A percentile compares a stretch with the other conserved stretches of the same genome.
Conservation (phyloP, 2,888 invertebrate genomes). For the Nebria salina region DNA sequence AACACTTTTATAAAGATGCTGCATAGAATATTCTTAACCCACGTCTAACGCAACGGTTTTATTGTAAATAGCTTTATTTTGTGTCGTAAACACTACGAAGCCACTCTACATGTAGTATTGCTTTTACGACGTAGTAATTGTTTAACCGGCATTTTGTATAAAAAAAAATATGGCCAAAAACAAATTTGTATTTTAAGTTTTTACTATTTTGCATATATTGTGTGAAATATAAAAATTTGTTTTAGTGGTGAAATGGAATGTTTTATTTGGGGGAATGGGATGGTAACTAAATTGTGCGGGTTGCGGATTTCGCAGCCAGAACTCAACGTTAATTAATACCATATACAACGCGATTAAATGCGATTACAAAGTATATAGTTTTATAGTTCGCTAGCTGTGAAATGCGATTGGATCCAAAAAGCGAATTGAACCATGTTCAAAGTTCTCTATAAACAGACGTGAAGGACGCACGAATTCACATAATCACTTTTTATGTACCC, state of each 20-base stretch:
- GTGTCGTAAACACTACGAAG: background rate
- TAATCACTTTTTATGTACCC: background rate
- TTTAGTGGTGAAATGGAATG: background rate
- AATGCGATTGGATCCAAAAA: constrained; percentile 24
- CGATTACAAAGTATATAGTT: constrained; percentile 23
- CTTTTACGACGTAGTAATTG: background rate
- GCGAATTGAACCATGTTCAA: background rate
- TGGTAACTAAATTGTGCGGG: background rate
- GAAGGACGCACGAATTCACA: background rate
- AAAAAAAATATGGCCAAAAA: no score
- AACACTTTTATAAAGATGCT: background rate
- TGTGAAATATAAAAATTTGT: no score
- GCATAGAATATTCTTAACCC: no score
- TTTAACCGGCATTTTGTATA: background rate
- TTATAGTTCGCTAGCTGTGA: constrained; percentile 29
- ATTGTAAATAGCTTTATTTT: background rate
- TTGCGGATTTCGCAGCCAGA: background rate
- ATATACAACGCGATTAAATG: background rate
- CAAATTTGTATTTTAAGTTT: no score
- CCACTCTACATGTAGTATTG: background rate
- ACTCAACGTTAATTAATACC: constrained; percentile 21
- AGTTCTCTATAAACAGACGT: background rate
- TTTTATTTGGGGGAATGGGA: background rate
- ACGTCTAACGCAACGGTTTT: background rate
- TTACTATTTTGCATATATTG: background rate